Evolutionary conservation across 2,797 vertebrate genomes (phyloP), one percentile per base, ranked within the genome.

Genomic region (Avahi laniger): DNA sequence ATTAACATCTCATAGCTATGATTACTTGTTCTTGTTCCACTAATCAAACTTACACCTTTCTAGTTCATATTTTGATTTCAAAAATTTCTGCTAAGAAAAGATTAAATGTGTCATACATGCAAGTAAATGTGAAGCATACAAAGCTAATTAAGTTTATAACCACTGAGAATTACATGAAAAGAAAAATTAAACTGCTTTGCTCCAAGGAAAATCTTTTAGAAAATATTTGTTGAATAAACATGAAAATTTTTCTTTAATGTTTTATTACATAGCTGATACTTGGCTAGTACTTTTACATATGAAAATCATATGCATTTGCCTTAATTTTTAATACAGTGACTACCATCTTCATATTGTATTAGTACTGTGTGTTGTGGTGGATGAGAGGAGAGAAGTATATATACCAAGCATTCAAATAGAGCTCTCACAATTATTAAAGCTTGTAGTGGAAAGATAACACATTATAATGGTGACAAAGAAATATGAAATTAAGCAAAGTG

Each of bases 81-180:
- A 98, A 98, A 98, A 98, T 93, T 98, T 98, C 96, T 96, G 94
- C 92, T 91, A 97, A 94, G 95, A 97, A 98, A 97, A 98, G 94
- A 98, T 98, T 98, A 98, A 96, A 94, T 98, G 98, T 98, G 97
- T 97, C 97, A 97, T 95, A 98, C 98, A 98, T 97, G 96, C 97
- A 98, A 98, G 98, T 98, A 98, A 98, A 98, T 97, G 96, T 97
- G 96, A 97, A 97, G 95, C 89, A 97, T 97, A 98, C 95, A 95
- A 98, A 98, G 95, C 97, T 98, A 99, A 98, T 98, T 98, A 98
- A 98, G 97, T 98, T 98, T 98, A 98, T 98, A 98, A 98, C 97
- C 97, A 97, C 96, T 96, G 95, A 98, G 97, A 98, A 98, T 97
- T 98, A 97, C 97, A 97, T 98, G 96, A 97, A 97, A 98, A 98